Conservation (phyloP, 2,888 invertebrate genomes). For the Crematogaster levior region DNA sequence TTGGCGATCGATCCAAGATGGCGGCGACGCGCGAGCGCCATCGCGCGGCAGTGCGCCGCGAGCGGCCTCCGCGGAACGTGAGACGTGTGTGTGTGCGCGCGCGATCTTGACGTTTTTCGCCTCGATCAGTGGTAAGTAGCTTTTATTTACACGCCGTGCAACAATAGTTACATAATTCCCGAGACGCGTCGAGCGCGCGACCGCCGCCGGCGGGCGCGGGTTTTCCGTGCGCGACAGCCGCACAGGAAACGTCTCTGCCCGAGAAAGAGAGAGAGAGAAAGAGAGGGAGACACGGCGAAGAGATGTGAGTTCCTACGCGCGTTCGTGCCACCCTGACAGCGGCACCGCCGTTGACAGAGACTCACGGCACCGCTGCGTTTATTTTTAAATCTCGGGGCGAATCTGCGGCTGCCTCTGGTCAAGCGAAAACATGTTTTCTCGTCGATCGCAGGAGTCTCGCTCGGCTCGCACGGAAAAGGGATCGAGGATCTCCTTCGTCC, state of each 20-base stretch:
- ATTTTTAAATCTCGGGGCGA: too few species aligned
- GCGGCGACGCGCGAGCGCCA: conserved; percentile 70
- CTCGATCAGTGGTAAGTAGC: conserved; percentile 83
- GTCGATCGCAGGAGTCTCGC: conserved; percentile 45
- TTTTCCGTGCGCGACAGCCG: conserved; percentile 46
- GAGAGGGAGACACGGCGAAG: not conserved
- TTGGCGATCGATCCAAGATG: conserved; percentile 77
- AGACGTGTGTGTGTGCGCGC: conserved; percentile 77
- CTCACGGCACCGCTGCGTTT: conserved; percentile 63
- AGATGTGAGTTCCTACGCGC: conserved; percentile 77
- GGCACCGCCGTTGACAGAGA: conserved; percentile 64
- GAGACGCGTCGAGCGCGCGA: conserved; percentile 55
- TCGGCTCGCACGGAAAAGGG: not conserved
- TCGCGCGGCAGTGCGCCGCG: conserved; percentile 73
- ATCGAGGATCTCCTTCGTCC: not conserved
- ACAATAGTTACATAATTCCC: conserved; percentile 82
- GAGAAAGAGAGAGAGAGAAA: conserved; percentile 44
- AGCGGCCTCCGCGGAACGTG: conserved; percentile 69
- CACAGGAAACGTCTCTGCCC: conserved; percentile 40
- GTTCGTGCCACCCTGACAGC: conserved; percentile 71
- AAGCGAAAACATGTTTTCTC: too few species aligned
- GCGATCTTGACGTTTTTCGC: conserved; percentile 83
- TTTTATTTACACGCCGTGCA: conserved; percentile 81
- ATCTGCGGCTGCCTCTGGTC: too few species aligned
- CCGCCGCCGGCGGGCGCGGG: conserved; percentile 64